Conservation (phyloP, 2,888 invertebrate species). For the Fragum fragum region DNA sequence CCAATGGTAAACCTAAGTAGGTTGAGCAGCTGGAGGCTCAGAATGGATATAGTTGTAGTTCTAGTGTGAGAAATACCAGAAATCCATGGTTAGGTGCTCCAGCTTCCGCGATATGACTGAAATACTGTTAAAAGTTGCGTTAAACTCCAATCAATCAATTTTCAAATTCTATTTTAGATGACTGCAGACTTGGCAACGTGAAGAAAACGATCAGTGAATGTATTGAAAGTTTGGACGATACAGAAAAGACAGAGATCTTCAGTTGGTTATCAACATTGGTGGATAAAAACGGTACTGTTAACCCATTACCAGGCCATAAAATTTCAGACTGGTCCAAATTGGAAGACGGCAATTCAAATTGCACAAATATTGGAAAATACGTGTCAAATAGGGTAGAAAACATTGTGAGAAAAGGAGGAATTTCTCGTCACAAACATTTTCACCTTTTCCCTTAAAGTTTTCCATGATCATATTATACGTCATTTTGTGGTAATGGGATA, state of each 20-base stretch:
- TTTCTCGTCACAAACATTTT: too few relatives aligned
- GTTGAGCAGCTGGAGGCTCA: too few relatives aligned
- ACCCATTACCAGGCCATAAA: neutral
- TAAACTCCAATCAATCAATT: too few relatives aligned
- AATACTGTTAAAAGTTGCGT: too few relatives aligned
- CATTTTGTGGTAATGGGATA: too few relatives aligned
- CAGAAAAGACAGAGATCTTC: neutral
- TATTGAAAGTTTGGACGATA: neutral
- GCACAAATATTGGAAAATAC: neutral
- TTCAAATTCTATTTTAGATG: slow-evolving; percentile 1
- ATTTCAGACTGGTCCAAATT: neutral
- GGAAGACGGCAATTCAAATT: neutral
- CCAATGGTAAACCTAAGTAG: too few relatives aligned
- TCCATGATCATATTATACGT: too few relatives aligned
- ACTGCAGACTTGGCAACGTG: neutral
- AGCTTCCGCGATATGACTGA: too few relatives aligned
- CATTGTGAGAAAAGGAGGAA: neutral
- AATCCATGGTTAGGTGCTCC: too few relatives aligned
- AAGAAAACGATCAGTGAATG: slow-evolving; percentile 5
- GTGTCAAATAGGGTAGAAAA: neutral
- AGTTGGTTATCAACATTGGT: neutral
- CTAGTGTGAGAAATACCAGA: too few relatives aligned
- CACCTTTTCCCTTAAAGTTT: too few relatives aligned
- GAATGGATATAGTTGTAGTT: too few relatives aligned
- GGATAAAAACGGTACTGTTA: neutral